phyloP scores from a whole-genome alignment of 2,113 vertebrate species.

The Anas platyrhynchos region DNA sequence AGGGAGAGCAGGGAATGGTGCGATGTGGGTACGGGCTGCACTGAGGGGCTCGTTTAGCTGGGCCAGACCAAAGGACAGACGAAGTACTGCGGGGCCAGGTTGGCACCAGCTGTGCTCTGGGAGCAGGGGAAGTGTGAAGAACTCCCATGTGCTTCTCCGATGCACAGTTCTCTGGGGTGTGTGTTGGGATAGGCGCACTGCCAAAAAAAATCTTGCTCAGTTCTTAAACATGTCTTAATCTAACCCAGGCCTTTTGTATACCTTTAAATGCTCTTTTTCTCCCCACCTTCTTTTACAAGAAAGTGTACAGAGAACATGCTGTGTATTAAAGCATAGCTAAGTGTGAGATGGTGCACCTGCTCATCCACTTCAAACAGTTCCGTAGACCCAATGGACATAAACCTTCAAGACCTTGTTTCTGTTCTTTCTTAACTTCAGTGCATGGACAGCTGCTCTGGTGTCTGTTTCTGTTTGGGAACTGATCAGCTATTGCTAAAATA shows the following conservation, averaged over 20 bases:
- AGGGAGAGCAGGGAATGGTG: rapidly evolving
- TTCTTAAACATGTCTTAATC: neutral
- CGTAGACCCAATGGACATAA: neutral
- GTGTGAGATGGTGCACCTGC: neutral
- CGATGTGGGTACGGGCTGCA: rapidly evolving
- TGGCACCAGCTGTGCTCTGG: neutral
- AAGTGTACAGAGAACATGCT: neutral
- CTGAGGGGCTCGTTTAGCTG: too few relatives aligned
- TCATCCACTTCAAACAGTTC: too few relatives aligned
- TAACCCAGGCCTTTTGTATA: neutral
- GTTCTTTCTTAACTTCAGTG: neutral
- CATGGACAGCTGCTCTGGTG: neutral
- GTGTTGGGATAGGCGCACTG: neutral
- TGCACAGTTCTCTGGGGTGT: too few relatives aligned
- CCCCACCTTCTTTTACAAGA: neutral
- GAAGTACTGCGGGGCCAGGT: neutral
- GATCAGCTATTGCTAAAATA: neutral
- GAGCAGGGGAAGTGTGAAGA: neutral
- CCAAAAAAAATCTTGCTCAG: neutral
- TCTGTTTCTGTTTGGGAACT: neutral
- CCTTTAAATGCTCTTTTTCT: neutral
- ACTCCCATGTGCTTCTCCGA: too few relatives aligned
- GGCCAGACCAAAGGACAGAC: neutral
- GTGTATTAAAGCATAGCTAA: neutral
- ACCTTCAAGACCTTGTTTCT: neutral